Base-by-base conservation (phyloP, 2,113 vertebrate genomes). In the Rostratula benghalensis region DNA sequence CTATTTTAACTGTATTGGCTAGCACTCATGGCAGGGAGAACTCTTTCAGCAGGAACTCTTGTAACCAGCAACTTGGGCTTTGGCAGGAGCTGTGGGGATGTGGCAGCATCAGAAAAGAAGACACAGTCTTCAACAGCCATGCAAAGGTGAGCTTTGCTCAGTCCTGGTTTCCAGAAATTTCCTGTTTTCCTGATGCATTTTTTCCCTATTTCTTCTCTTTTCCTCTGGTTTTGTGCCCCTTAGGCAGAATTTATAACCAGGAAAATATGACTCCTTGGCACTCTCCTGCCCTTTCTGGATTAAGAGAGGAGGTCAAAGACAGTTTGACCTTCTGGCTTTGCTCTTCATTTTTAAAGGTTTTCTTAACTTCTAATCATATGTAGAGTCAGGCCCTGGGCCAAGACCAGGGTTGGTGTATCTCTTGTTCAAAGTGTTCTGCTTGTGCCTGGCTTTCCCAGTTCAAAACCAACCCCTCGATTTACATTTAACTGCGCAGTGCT, bases 21-120 rank as follows among this genome's bases (percentile, higher is more conserved):
- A 24, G 25, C 2, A 6, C 27, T 33, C 3, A 1, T 0, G 3
- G 64, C 13, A 61, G 68, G 60, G 3, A 12, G 3, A 27, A 2
- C 2, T 46, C 33, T 48, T 54, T 6, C 37, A 41, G 60, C 6
- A 87, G 84, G 6, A 51, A 3, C 16, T 56, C 46, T 39, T 45
- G 21, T 6, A 1, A 9, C 6, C 9, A 9, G 5, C 18, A 13
- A 1, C 14, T 21, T 13, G 90, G 41, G 28, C 53, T 82, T 53
- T 46, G 46, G 46, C 46, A 21, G 61, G 9, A 54, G 39, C 57
- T 5, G 1, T 4, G 5, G 8, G 50, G 35, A 11, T 24, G 3
- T 6, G 37, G 43, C 31, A 51, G 25, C 6, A 0, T 22, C 15
- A 23, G 63, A 16, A 7, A 7, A 15, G 27, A 13, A 24, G 37